Evolutionary conservation across 2,113 vertebrate genomes (phyloP), one percentile per base, ranked within the genome.

Genomic region (Helogale parvula): DNA sequence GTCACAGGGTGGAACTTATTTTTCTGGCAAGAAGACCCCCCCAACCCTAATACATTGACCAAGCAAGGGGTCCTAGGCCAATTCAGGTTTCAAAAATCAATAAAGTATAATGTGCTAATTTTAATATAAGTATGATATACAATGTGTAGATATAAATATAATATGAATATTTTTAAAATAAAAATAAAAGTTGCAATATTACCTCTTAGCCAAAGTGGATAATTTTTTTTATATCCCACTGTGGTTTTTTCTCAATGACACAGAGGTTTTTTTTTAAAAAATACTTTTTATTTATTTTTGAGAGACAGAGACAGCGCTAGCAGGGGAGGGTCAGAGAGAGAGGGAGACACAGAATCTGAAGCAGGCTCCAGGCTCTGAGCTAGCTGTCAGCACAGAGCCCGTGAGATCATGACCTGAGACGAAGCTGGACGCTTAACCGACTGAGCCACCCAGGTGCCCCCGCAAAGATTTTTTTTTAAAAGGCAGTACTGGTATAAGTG

Each of bases 121-220:
- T 76, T 80, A 29, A 66, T 80, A 50, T 79, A 57, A 72, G 57
- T 63, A 77, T 23, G 2, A 17, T 27, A 14, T 4, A 79, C 71
- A 52, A 50, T 15, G 16, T 80, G 0, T n/a, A 29, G n/a, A 35
- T 57, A 60, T 92, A 52, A 57, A 66, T 60, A 35, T 33, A 76
- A 71, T 74, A 80, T 21, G 47, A 88, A 35, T 88, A 65, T 57
- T 41, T 88, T 72, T 27, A 41, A 97, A 96, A 95, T 57, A 68
- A 27, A 66, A 83, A 45, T 45, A 31, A 77, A 68, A 76, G 29
- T 31, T 65, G 2, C 69, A 66, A 60, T 93, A 50, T 84, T 81
- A 27, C 54, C 52, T 87, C 77, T 2, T 17, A 84, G 17, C 13
- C 17, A 88, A 19, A 47, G 66, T 45, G 15, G 8, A 21, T 79